phyloP scores from a whole-genome alignment of 2,888 invertebrate species.

The Cinara cedri region DNA sequence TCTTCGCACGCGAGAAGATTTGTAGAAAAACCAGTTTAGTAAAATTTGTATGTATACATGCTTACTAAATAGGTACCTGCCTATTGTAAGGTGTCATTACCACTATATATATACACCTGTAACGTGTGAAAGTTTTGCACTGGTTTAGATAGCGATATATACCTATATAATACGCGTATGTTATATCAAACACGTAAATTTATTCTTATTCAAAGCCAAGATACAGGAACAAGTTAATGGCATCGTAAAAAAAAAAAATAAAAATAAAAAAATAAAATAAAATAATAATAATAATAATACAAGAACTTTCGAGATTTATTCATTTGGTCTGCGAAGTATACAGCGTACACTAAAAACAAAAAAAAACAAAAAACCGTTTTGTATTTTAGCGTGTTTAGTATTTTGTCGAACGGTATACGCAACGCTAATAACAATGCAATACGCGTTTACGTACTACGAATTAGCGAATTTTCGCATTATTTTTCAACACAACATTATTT shows the following conservation, averaged over 20 bases:
- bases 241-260: background rate
- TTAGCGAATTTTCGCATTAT: too few relatives aligned
- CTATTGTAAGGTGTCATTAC: conserved; percentile 49
- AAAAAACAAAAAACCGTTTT: too few relatives aligned
- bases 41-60: conserved; percentile 16
- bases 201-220: conserved; percentile 2
- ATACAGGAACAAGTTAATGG: conserved; percentile 11
- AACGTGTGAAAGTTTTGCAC: conserved; percentile 49
- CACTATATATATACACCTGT: conserved; percentile 18
- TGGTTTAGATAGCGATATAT: conserved; percentile 29
- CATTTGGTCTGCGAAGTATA: too few relatives aligned
- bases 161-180: background rate
- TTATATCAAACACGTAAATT: conserved; percentile 31
- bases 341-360: too few relatives aligned
- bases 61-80: conserved; percentile 3
- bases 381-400: too few relatives aligned
- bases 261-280: too few relatives aligned
- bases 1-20: conserved; percentile 23
- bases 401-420: too few relatives aligned
- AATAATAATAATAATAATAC: too few relatives aligned
- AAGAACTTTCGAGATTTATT: background rate
- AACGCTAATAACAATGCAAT: too few relatives aligned
- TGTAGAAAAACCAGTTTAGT: conserved; percentile 46
- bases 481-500: too few relatives aligned
- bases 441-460: too few relatives aligned